These are phyloP conservation scores for Ailurus styani DNA, from an alignment of 2,113 vertebrate species.

Conservation along the genomic window DNA sequence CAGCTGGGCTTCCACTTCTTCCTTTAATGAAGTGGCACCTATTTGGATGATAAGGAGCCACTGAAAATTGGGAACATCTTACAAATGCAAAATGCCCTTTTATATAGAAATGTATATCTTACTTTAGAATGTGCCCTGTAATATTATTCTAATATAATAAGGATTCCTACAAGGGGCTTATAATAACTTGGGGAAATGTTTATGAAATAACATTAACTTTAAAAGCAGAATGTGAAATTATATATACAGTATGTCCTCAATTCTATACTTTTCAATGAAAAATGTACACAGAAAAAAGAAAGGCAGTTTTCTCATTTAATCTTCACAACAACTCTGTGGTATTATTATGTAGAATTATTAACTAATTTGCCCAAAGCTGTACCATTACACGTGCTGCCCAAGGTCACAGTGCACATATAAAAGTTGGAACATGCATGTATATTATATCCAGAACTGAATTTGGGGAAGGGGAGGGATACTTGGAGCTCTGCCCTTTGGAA, in stretches of 20 bases:
- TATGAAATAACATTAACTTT: constrained; percentile 61
- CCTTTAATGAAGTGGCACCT: constrained; percentile 63
- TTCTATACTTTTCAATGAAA: constrained; percentile 10
- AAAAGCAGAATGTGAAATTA: constrained; percentile 49
- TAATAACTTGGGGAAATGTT: constrained; percentile 62
- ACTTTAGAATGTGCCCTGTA: constrained; percentile 52
- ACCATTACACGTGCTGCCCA: neutral
- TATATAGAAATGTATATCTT: constrained; percentile 48
- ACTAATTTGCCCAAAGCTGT: constrained; percentile 27
- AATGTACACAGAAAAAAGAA: neutral
- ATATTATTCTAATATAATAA: constrained; percentile 58
- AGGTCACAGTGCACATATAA: neutral
- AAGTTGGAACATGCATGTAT: neutral
- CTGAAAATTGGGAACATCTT: constrained; percentile 64
- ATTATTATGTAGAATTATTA: constrained; percentile 37
- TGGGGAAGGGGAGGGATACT: neutral
- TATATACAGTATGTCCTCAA: constrained; percentile 14
- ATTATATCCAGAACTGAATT: neutral
- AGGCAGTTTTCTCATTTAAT: constrained; percentile 34
- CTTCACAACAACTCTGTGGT: constrained; percentile 25
- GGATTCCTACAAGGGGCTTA: constrained; percentile 47
- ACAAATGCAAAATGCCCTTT: constrained; percentile 61
- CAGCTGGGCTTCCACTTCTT: constrained; percentile 7
- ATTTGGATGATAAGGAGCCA: constrained; percentile 58
- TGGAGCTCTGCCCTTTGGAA: neutral